Conservation (phyloP, 1,140 invertebrate species). For the Drosophila sp. region DNA sequence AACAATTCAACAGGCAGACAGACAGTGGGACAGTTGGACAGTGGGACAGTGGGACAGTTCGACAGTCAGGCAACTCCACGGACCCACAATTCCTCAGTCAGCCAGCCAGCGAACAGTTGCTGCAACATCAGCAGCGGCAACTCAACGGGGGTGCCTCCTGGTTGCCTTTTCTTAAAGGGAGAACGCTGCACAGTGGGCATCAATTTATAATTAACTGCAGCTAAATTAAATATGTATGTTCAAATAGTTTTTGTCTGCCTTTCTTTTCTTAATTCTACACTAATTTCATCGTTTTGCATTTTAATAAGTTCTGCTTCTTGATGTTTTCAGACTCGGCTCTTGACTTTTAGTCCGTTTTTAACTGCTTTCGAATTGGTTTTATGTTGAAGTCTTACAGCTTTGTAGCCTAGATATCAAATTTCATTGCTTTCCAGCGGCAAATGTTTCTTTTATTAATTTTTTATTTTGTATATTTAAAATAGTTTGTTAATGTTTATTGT, state of each 20-base stretch:
- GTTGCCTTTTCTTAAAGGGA: slow-evolving; percentile 28
- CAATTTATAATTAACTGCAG: slow-evolving; percentile 17
- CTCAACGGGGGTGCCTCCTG: slow-evolving; percentile 73
- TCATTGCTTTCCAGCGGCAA: background rate
- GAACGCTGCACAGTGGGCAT: slow-evolving; percentile 62
- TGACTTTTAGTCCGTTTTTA: slow-evolving; percentile 9
- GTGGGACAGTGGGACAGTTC: background rate
- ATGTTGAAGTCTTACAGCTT: background rate
- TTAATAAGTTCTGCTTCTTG: slow-evolving; percentile 1
- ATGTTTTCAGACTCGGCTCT: background rate
- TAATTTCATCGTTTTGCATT: slow-evolving; percentile 9
- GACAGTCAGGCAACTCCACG: slow-evolving; percentile 42
- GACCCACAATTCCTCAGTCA: slow-evolving; percentile 44
- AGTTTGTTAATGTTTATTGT: too few relatives aligned
- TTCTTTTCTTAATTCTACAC: slow-evolving; percentile 1
- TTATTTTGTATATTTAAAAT: too few relatives aligned
- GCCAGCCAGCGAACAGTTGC: slow-evolving; percentile 5
- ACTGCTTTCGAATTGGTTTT: background rate
- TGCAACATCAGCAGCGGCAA: slow-evolving; percentile 49
- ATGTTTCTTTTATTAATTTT: background rate
- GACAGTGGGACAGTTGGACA: too few relatives aligned
- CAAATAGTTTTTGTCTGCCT: background rate
- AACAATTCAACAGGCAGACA: slow-evolving; percentile 16
- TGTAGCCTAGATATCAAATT: slow-evolving; percentile 5
- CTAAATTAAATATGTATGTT: slow-evolving; percentile 43